Evolutionary conservation across 2,888 invertebrate species (phyloP).

Genomic region (Drosophila phalerata): DNA sequence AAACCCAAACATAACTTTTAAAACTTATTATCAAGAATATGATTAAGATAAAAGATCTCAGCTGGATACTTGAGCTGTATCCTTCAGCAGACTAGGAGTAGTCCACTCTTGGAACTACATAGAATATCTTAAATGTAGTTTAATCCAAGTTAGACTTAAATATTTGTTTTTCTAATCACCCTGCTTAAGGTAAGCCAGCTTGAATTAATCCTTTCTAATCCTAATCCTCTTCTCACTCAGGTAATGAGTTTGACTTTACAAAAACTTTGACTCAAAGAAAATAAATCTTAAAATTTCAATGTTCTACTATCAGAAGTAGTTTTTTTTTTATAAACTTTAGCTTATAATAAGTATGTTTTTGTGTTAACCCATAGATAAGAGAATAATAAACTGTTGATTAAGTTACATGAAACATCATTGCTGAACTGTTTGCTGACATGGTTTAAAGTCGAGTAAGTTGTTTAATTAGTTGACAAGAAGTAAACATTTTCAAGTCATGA

Average conservation of each 20-base stretch:
- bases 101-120: background rate
- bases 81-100: too few species aligned
- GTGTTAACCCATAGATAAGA: background rate
- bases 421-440: conserved; percentile 9
- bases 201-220: background rate
- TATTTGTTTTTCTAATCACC: background rate
- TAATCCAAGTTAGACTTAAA: background rate
- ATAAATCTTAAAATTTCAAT: background rate
- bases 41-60: background rate
- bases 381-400: conserved; percentile 1
- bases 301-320: background rate
- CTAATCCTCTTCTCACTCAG: conserved; percentile 2
- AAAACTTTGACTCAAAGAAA: background rate
- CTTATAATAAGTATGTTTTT: background rate
- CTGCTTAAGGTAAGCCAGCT: background rate
- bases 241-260: conserved; percentile 5
- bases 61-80: background rate
- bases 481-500: conserved; percentile 6
- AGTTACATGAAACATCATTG: background rate
- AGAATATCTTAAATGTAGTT: background rate
- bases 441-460: conserved; percentile 24
- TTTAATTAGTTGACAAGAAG: conserved; percentile 18
- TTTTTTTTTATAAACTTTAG: background rate
- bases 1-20: too few species aligned
- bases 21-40: too few species aligned